These are phyloP conservation scores for Anthopleura sola DNA, from an alignment of 64 coral and sea anemone species.

Conservation along the genomic window DNA sequence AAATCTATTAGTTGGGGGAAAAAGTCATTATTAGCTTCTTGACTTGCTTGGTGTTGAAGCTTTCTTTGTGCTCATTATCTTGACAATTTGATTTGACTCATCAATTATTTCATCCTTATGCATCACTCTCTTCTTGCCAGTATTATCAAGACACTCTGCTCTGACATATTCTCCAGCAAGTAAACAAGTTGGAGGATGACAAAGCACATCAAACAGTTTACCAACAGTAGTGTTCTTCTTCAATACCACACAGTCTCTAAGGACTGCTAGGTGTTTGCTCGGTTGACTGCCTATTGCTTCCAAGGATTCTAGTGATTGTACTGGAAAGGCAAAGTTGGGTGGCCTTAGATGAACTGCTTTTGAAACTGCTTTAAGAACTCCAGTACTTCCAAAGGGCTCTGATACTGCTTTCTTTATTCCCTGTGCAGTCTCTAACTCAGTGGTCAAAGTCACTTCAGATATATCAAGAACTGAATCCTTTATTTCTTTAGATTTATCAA, in stretches of 20 bases:
- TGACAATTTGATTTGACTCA: constrained; percentile 58
- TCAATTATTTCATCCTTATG: constrained; percentile 69
- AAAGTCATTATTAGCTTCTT: not conserved
- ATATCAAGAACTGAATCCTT: not conserved
- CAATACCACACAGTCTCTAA: constrained; percentile 72
- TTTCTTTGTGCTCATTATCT: constrained; percentile 88
- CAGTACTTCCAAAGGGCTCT: constrained; percentile 50
- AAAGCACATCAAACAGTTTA: constrained; percentile 64
- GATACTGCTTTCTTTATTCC: constrained; percentile 39
- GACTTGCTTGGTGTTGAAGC: constrained; percentile 16
- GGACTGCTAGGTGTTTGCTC: constrained; percentile 43
- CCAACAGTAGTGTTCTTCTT: constrained; percentile 75
- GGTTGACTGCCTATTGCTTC: constrained; percentile 52
- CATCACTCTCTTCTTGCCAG: constrained; percentile 57
- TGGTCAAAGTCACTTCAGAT: not conserved
- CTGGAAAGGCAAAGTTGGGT: constrained; percentile 75
- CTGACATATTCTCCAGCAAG: constrained; percentile 82
- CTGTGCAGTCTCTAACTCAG: constrained; percentile 22
- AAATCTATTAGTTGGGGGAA: not conserved
- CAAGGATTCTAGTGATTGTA: constrained; percentile 57
- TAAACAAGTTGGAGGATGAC: constrained; percentile 56
- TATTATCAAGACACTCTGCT: constrained; percentile 61
- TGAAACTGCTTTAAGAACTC: constrained; percentile 64
- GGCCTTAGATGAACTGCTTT: constrained; percentile 51
- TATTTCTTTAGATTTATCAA: not conserved